Evolutionary conservation across 2,888 invertebrate species (phyloP), one percentile per base, ranked within the genome.

Genomic region (Lordiphosa fenestrarum): DNA sequence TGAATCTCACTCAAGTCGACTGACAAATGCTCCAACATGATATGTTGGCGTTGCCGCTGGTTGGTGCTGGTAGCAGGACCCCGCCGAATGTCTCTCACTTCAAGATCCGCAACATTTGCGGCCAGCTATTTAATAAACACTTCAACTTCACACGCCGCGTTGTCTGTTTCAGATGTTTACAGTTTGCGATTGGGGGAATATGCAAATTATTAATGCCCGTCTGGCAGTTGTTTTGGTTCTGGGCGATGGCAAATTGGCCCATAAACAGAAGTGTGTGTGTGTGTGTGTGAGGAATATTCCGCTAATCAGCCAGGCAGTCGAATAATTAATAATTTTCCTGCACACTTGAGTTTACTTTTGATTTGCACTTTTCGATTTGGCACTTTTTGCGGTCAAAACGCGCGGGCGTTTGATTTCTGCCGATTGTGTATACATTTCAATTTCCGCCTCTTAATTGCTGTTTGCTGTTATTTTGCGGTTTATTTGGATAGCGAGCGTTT

Each of bases 241-340:
- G 55, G 55, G 48, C 48, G 52, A 25, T 56, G 67, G 49, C 60
- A 58, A 51, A 63, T 58, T 60, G 52, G 63, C 66, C 66, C 65
- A 67, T 81, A 68, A 68, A 68, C 71, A 66, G 64, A 66, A 54
- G 23, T 39, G 50, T 44, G 48, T 58, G 65, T 66, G 58, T 61
- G 69, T 37, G 66, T 53, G 53, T 37, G 48, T 54, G 46, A 23
- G 56, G 36, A 25, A 35, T 42, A 52, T 39, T 40, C 44, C 46
- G 51, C 66, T 61, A 71, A 61, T 15, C 44, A 44, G 44, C 30
- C 60, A 63, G 55, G 58, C 73, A 53, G 53, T 51, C 64, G 68
- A 49, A 67, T 80, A 75, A 86, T 82, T 84, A 76, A 80, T 82
- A 75, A 73, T 73, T 73, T 77, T 66, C 71, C 54, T 51, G 65